Conservation (phyloP, 2,888 invertebrate species). For the Tortricodes alternella region DNA sequence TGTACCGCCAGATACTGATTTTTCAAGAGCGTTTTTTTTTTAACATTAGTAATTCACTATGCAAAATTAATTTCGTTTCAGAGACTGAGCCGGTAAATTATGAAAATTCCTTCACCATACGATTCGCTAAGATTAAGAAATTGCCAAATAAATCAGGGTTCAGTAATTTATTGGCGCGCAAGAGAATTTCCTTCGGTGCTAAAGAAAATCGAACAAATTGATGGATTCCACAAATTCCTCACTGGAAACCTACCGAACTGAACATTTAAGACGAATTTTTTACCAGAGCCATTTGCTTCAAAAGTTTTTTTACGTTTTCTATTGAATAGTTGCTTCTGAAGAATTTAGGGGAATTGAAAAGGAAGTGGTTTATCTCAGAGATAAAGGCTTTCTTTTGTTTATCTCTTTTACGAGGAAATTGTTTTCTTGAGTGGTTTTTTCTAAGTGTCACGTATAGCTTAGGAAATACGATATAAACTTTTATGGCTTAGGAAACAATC, state of each 20-base stretch:
- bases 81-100: conserved; percentile 9
- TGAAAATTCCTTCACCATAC: conserved; percentile 30
- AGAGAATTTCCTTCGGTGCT: conserved; percentile 55
- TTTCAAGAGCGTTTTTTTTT: too few species aligned
- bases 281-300: conserved; percentile 40
- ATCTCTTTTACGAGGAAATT: conserved; percentile 8
- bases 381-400: conserved; percentile 20
- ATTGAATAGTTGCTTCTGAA: conserved; percentile 29
- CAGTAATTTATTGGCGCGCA: conserved; percentile 65
- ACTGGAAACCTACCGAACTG: conserved; percentile 48
- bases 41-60: neutral
- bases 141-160: conserved; percentile 66
- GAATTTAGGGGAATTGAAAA: conserved; percentile 19
- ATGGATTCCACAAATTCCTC: conserved; percentile 66
- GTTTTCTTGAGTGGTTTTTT: too few species aligned
- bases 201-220: conserved; percentile 68
- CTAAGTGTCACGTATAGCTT: too few species aligned
- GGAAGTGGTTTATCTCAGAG: conserved; percentile 11
- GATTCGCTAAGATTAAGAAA: conserved; percentile 54
- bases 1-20: too few species aligned
- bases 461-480: too few species aligned
- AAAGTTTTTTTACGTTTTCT: conserved; percentile 32
- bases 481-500: too few species aligned
- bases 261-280: conserved; percentile 50
- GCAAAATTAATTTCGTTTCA: conserved; percentile 2